Percentiles rank a stretch among this genome's conserved stretches.
Conservation (phyloP, 2,888 invertebrate species). For the Drosophila lacicola region DNA sequence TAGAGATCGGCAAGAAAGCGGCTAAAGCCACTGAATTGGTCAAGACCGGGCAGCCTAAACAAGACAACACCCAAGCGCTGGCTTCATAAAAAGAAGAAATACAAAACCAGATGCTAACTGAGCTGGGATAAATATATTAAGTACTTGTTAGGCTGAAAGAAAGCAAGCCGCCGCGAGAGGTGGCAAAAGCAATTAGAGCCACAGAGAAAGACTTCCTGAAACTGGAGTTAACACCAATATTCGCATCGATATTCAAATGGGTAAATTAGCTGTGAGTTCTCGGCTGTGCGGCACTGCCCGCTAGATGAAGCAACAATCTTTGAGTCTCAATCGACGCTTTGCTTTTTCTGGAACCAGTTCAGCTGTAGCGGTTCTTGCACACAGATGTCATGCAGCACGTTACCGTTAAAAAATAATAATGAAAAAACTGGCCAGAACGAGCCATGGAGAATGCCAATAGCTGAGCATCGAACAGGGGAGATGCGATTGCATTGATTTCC, state of each 20-base stretch:
- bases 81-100: conserved; percentile 30
- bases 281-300: background rate
- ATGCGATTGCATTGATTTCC: conserved; percentile 68
- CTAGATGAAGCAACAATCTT: conserved; percentile 9
- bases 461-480: conserved; percentile 14
- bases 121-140: background rate
- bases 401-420: conserved; percentile 79
- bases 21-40: conserved; percentile 41
- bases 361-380: conserved; percentile 58
- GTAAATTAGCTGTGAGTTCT: conserved; percentile 40
- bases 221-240: conserved; percentile 7
- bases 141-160: conserved; percentile 31
- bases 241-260: conserved; percentile 48
- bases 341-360: conserved; percentile 59
- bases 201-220: conserved; percentile 46
- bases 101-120: conserved; percentile 7
- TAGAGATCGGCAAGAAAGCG: conserved; percentile 48
- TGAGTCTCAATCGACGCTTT: conserved; percentile 14
- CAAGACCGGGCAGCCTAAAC: conserved; percentile 33
- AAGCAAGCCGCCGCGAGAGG: conserved; percentile 54
- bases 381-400: conserved; percentile 67
- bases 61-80: conserved; percentile 32
- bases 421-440: conserved; percentile 28
- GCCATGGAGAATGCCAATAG: conserved; percentile 57
- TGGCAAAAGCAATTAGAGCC: conserved; percentile 46